A percentile compares a stretch with the other conserved stretches of the same genome.
phyloP scores from a whole-genome alignment of 1,140 invertebrate species.

The Drosophila navojoa region DNA sequence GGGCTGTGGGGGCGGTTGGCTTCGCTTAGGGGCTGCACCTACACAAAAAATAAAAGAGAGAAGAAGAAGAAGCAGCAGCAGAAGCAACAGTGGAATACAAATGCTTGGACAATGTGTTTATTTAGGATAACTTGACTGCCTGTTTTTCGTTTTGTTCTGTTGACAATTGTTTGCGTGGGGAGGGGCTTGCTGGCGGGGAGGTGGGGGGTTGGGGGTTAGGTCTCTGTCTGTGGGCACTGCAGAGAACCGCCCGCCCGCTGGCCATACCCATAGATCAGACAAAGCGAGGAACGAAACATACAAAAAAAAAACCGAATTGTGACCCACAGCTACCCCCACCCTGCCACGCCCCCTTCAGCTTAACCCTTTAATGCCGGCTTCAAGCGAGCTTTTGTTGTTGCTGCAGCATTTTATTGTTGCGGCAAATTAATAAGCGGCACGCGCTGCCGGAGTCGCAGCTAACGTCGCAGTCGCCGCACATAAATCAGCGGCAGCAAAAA shows the following conservation, averaged over 20 bases:
- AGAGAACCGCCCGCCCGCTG: not conserved
- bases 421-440: conserved; percentile 48
- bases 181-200: too few species aligned
- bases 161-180: conserved; percentile 60
- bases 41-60: conserved; percentile 26
- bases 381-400: conserved; percentile 43
- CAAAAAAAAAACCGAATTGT: too few species aligned
- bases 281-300: conserved; percentile 48
- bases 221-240: not conserved
- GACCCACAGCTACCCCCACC: too few species aligned
- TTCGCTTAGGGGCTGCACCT: not conserved
- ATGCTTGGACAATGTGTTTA: conserved; percentile 76
- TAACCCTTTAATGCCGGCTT: conserved; percentile 10
- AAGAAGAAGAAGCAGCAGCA: conserved; percentile 1
- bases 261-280: not conserved
- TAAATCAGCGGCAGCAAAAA: conserved; percentile 43
- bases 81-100: too few species aligned
- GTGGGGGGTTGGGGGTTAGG: not conserved
- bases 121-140: conserved; percentile 78
- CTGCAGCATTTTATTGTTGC: conserved; percentile 45
- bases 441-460: conserved; percentile 4
- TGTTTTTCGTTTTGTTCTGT: conserved; percentile 33
- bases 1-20: not conserved
- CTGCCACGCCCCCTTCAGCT: not conserved
- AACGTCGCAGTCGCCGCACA: conserved; percentile 26